phyloP scores from a whole-genome alignment of 2,888 invertebrate species.

The Carpatolechia fugitivella region DNA sequence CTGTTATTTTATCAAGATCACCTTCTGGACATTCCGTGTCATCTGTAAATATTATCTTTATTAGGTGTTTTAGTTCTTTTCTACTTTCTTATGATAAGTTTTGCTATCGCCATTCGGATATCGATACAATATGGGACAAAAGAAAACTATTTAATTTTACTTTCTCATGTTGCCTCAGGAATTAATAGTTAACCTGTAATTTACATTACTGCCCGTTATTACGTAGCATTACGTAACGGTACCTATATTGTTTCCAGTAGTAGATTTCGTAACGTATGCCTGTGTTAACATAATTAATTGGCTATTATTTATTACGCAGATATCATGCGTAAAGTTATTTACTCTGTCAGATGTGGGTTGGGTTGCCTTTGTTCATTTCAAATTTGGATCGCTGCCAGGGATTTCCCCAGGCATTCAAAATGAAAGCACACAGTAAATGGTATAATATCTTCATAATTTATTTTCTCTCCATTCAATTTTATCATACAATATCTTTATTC shows the following conservation, averaged over 20 bases:
- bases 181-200: too few species aligned
- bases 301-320: not conserved
- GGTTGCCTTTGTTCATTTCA: conserved; percentile 17
- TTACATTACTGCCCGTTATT: too few species aligned
- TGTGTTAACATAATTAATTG: conserved; percentile 1
- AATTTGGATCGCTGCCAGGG: conserved; percentile 3
- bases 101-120: too few species aligned
- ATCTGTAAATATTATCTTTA: too few species aligned
- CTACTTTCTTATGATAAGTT: too few species aligned
- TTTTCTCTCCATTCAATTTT: conserved; percentile 61
- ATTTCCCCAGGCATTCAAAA: conserved; percentile 31
- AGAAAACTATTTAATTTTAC: too few species aligned
- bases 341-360: conserved; percentile 12
- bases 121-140: not conserved
- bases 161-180: too few species aligned
- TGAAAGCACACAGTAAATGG: conserved; percentile 63
- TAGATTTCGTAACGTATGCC: not conserved
- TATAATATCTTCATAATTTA: conserved; percentile 79
- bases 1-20: not conserved
- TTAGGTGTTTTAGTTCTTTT: too few species aligned
- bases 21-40: too few species aligned
- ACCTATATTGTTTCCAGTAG: too few species aligned
- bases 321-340: conserved; percentile 5
- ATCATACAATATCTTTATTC: conserved; percentile 74
- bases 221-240: too few species aligned